Percentiles rank a stretch among this genome's conserved stretches.
phyloP scores from a whole-genome alignment of 2,113 vertebrate species.

The Laterallus jamaicensis region DNA sequence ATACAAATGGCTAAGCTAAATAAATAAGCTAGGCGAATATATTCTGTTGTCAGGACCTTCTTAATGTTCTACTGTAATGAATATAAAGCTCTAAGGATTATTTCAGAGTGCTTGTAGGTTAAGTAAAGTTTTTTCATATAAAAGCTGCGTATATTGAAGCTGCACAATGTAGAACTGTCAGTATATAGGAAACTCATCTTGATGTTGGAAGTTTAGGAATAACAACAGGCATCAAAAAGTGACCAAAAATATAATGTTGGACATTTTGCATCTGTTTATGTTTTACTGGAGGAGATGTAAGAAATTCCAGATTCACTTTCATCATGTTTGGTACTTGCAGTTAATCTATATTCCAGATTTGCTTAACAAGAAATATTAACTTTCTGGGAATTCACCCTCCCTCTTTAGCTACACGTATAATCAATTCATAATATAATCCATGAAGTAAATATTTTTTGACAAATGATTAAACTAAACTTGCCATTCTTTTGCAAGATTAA shows the following conservation, averaged over 20 bases:
- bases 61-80: background rate
- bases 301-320: conserved; percentile 50
- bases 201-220: background rate
- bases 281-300: background rate
- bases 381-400: background rate
- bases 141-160: background rate
- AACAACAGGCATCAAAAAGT: background rate
- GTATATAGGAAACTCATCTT: background rate
- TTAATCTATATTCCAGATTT: conserved; percentile 53
- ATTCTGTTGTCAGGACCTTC: background rate
- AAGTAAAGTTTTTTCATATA: background rate
- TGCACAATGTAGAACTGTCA: background rate
- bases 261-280: conserved; percentile 51
- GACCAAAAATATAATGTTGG: conserved; percentile 5
- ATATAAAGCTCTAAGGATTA: background rate
- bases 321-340: conserved; percentile 12
- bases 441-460: background rate
- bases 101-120: background rate
- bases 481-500: background rate
- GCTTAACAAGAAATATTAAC: conserved; percentile 29
- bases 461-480: background rate
- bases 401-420: background rate
- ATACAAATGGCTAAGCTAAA: background rate
- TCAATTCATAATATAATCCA: background rate
- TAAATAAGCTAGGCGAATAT: background rate